Conservation (phyloP, 1,140 invertebrate genomes). For the Reticulitermes speratus region DNA sequence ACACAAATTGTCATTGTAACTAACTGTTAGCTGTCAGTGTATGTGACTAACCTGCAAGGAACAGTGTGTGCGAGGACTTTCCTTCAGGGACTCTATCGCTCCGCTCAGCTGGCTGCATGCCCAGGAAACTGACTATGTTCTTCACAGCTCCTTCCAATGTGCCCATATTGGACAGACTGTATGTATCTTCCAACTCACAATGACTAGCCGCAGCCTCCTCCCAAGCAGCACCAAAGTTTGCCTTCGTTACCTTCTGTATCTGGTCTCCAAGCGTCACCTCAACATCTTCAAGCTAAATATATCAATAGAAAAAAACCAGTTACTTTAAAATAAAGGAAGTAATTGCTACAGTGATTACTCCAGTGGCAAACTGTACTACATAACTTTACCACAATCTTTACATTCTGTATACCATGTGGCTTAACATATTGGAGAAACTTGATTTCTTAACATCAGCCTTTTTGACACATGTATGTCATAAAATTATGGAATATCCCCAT, state of each 20-base stretch:
- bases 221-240: slow-evolving; percentile 74
- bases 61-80: slow-evolving; percentile 77
- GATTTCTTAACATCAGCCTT: no score
- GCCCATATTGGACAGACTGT: slow-evolving; percentile 76
- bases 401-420: no score
- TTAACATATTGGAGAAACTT: no score
- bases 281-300: slow-evolving; percentile 81
- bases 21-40: neutral
- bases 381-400: no score
- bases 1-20: neutral
- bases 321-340: no score
- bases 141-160: slow-evolving; percentile 84
- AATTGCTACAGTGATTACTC: neutral
- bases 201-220: slow-evolving; percentile 56
- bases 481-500: no score
- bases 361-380: no score
- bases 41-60: slow-evolving; percentile 63
- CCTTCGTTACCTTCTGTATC: slow-evolving; percentile 79
- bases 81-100: slow-evolving; percentile 84
- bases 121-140: slow-evolving; percentile 84
- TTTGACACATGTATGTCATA: no score
- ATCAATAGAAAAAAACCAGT: neutral
- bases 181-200: slow-evolving; percentile 85
- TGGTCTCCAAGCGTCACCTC: slow-evolving; percentile 89
- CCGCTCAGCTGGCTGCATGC: slow-evolving; percentile 82